A percentile compares a stretch with the other conserved stretches of the same genome.
Conservation (phyloP, 2,797 vertebrate genomes). For the Gymnoscopelus braueri region DNA sequence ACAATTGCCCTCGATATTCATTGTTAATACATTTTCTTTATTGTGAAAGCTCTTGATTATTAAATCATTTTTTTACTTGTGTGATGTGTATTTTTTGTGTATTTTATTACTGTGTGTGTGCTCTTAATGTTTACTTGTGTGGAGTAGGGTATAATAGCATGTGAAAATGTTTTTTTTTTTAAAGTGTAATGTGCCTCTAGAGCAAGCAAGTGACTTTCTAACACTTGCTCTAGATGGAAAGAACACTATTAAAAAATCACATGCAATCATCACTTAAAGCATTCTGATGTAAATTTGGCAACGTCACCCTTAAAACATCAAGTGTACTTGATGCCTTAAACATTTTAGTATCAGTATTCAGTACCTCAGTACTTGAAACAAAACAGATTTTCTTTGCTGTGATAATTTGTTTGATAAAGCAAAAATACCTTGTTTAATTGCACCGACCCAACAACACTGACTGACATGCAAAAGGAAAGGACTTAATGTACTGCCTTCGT, state of each 20-base stretch:
- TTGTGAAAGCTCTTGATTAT: slow-evolving; percentile 32
- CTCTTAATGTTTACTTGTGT: no score
- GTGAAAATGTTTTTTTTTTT: no score
- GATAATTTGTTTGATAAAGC: slow-evolving; percentile 26
- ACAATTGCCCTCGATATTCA: background rate
- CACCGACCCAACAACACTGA: background rate
- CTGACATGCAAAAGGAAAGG: background rate
- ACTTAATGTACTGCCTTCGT: background rate
- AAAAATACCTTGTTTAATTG: slow-evolving; percentile 34
- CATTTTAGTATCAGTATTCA: background rate
- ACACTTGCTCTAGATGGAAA: background rate
- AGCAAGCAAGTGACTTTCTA: background rate
- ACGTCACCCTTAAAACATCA: background rate
- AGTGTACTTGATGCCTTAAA: background rate
- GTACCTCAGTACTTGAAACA: background rate
- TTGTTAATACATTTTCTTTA: background rate
- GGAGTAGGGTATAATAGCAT: no score
- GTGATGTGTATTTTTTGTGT: slow-evolving; percentile 35
- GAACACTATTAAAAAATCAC: background rate
- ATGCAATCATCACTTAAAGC: no score
- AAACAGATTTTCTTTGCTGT: slow-evolving; percentile 48
- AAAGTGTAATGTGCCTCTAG: background rate
- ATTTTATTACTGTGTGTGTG: background rate
- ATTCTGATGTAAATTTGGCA: no score
- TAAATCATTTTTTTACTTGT: slow-evolving; percentile 28